phyloP scores from a whole-genome alignment of 2,888 invertebrate species.

The Phaonia tiefii region DNA sequence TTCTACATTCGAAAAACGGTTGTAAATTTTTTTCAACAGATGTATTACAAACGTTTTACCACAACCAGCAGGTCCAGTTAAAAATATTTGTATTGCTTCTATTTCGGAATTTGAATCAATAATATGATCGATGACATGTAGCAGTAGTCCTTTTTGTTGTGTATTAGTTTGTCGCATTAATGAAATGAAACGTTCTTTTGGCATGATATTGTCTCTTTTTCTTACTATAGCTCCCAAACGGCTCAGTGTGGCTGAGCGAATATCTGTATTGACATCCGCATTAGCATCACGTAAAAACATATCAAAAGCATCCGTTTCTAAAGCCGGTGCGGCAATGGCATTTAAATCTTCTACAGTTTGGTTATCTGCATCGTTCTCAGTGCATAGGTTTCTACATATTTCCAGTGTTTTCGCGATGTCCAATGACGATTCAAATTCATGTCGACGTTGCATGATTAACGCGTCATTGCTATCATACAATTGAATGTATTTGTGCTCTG shows the following conservation, averaged over 20 bases:
- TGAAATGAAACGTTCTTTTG: constrained; percentile 63
- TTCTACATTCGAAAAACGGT: constrained; percentile 75
- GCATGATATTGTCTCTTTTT: constrained; percentile 70
- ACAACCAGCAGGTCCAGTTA: too few relatives aligned
- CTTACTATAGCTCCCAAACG: constrained; percentile 70
- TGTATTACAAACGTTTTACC: too few relatives aligned
- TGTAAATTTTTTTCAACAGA: constrained; percentile 79
- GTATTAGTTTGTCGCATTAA: constrained; percentile 68
- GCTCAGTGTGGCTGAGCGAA: constrained; percentile 68
- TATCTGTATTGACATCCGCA: constrained; percentile 66
- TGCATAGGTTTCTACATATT: constrained; percentile 69
- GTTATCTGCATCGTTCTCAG: constrained; percentile 54
- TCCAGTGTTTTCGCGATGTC: constrained; percentile 72
- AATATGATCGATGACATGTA: constrained; percentile 66
- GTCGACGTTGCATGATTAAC: constrained; percentile 59
- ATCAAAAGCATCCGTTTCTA: constrained; percentile 32
- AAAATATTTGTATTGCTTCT: constrained; percentile 68
- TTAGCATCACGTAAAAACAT: constrained; percentile 68
- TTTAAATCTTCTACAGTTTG: constrained; percentile 40
- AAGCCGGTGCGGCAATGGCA: constrained; percentile 27
- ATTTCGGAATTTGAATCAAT: constrained; percentile 36
- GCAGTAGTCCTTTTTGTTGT: constrained; percentile 65
- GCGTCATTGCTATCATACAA: constrained; percentile 64
- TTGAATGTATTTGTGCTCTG: constrained; percentile 62
- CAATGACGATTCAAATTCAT: constrained; percentile 69